Conservation (phyloP, 2,113 vertebrate species). For the Varanus komodoensis region DNA sequence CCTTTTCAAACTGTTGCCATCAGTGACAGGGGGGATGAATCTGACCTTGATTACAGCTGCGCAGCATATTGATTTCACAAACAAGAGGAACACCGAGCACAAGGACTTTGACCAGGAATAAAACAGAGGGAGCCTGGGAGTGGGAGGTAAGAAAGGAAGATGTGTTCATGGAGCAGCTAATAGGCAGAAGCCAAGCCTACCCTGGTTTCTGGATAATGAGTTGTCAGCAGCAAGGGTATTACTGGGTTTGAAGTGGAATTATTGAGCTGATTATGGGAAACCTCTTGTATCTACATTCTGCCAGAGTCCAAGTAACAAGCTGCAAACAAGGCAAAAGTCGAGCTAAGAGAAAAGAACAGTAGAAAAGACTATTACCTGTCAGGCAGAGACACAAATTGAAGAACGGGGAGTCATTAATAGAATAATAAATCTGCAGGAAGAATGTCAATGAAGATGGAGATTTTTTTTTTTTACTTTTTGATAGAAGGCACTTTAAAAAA, state of each 20-base stretch:
- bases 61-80: not conserved
- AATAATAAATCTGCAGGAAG: conserved; percentile 59
- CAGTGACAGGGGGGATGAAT: not conserved
- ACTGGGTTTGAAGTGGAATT: conserved; percentile 73
- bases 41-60: not conserved
- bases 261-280: conserved; percentile 71
- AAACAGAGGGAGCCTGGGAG: conserved; percentile 25
- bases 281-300: conserved; percentile 67
- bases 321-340: conserved; percentile 66
- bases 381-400: conserved; percentile 64
- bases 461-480: conserved; percentile 27
- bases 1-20: conserved; percentile 1
- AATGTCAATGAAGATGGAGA: conserved; percentile 45
- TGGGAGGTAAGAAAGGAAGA: conserved; percentile 33
- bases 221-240: conserved; percentile 65
- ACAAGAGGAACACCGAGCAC: not conserved
- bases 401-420: conserved; percentile 66
- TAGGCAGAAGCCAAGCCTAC: conserved; percentile 50
- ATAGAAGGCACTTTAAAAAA: conserved; percentile 35
- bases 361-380: conserved; percentile 65
- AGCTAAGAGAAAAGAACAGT: conserved; percentile 62
- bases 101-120: conserved; percentile 33
- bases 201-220: conserved; percentile 53
- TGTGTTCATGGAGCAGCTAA: conserved; percentile 37
- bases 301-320: conserved; percentile 67